Conservation (phyloP, 2,888 invertebrate genomes). For the Chrysotoxum bicinctum region DNA sequence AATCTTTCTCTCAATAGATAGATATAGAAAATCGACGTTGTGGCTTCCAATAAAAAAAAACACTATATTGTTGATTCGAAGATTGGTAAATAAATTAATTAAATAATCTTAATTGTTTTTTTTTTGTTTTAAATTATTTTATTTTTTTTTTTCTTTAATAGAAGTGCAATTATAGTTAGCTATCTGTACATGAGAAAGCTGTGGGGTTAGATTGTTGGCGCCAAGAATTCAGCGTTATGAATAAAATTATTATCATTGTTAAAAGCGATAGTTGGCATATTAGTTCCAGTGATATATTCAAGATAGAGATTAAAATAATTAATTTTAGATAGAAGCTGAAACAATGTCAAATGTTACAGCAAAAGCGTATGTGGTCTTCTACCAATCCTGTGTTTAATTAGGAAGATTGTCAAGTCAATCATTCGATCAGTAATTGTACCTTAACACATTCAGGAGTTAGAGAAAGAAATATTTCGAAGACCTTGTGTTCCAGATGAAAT, state of each 20-base stretch:
- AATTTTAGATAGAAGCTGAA: not conserved
- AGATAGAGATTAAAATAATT: constrained; percentile 28
- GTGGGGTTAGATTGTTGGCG: constrained; percentile 57
- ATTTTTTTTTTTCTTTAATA: not conserved
- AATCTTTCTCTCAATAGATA: not conserved
- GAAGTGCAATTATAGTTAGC: constrained; percentile 51
- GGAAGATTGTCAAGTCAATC: too few species aligned
- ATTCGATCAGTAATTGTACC: too few species aligned
- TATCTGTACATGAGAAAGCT: constrained; percentile 62
- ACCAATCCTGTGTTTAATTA: not conserved
- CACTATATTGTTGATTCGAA: constrained; percentile 56
- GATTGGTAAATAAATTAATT: constrained; percentile 70
- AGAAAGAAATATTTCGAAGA: too few species aligned
- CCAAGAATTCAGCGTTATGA: constrained; percentile 42
- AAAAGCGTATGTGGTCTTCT: not conserved
- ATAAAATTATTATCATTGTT: constrained; percentile 35
- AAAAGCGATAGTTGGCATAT: not conserved
- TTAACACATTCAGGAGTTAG: too few species aligned
- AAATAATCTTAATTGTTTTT: constrained; percentile 54
- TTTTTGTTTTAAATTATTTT: constrained; percentile 5
- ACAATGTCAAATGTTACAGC: not conserved
- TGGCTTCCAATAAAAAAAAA: constrained; percentile 38
- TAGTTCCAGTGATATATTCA: not conserved
- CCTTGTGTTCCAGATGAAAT: not conserved
- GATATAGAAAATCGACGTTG: constrained; percentile 41